phyloP scores from a whole-genome alignment of 2,888 invertebrate species.

The Fabriciana adippe region DNA sequence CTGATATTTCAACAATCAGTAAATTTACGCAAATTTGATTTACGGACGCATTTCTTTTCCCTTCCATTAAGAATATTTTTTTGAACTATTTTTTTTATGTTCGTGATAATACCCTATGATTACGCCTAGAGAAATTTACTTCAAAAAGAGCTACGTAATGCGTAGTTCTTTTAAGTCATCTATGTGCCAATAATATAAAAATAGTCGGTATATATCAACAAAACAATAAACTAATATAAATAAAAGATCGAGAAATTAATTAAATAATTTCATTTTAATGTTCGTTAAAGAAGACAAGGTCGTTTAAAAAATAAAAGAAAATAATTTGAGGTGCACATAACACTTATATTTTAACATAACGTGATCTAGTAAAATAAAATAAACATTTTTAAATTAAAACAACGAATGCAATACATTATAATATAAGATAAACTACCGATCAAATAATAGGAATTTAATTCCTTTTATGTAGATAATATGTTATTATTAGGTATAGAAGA shows the following conservation, averaged over 20 bases:
- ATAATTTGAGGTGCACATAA: constrained; percentile 66
- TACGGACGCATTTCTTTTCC: too few species aligned
- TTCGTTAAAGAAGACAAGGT: neutral
- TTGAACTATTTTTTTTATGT: too few species aligned
- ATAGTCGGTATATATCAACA: neutral
- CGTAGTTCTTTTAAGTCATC: too few species aligned
- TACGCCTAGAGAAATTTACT: too few species aligned
- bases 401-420: constrained; percentile 69
- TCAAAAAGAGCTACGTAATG: too few species aligned
- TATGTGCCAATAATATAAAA: neutral
- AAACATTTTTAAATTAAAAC: constrained; percentile 81
- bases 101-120: too few species aligned
- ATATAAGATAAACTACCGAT: constrained; percentile 48
- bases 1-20: too few species aligned
- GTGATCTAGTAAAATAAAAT: constrained; percentile 72
- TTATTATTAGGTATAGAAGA: constrained; percentile 14
- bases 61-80: too few species aligned
- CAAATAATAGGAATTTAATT: constrained; percentile 21
- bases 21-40: too few species aligned
- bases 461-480: constrained; percentile 3
- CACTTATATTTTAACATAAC: constrained; percentile 81
- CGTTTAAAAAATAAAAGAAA: constrained; percentile 29
- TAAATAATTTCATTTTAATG: neutral
- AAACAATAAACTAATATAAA: constrained; percentile 10
- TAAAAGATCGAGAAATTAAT: neutral